Evolutionary conservation across 2,113 vertebrate species (phyloP).

Genomic region (Elephas maximus): DNA sequence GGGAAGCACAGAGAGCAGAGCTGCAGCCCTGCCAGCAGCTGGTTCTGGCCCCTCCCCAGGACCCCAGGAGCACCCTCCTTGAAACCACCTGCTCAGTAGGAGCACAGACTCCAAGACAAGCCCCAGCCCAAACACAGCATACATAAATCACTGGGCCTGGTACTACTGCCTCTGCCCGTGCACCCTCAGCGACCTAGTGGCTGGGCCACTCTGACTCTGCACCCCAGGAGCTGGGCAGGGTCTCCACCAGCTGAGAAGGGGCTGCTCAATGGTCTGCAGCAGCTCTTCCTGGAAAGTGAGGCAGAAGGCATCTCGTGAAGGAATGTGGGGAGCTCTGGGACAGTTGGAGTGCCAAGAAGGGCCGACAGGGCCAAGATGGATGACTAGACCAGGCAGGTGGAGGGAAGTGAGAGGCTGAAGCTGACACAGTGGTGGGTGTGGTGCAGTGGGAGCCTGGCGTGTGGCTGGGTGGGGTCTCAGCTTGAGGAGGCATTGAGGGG

Average conservation of each 20-base stretch:
- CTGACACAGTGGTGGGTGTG: neutral
- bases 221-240: neutral
- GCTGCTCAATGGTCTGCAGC: neutral
- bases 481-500: neutral
- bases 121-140: rapidly evolving
- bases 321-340: neutral
- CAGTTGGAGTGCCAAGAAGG: neutral
- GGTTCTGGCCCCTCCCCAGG: rapidly evolving
- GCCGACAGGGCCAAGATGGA: neutral
- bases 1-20: neutral
- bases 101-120: neutral
- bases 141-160: too few species aligned
- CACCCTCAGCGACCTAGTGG: too few species aligned
- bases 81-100: neutral
- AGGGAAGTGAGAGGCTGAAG: neutral
- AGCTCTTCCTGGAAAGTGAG: neutral
- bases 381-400: too few species aligned
- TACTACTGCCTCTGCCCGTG: neutral
- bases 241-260: too few species aligned
- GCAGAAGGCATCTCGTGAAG: too few species aligned
- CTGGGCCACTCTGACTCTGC: too few species aligned
- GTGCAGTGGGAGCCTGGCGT: neutral
- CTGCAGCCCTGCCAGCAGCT: neutral
- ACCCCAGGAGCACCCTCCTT: neutral
- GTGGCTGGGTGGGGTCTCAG: neutral